Evolutionary conservation across 1,140 invertebrate genomes (phyloP).

Genomic region (Aphelenchoides fujianensis): DNA sequence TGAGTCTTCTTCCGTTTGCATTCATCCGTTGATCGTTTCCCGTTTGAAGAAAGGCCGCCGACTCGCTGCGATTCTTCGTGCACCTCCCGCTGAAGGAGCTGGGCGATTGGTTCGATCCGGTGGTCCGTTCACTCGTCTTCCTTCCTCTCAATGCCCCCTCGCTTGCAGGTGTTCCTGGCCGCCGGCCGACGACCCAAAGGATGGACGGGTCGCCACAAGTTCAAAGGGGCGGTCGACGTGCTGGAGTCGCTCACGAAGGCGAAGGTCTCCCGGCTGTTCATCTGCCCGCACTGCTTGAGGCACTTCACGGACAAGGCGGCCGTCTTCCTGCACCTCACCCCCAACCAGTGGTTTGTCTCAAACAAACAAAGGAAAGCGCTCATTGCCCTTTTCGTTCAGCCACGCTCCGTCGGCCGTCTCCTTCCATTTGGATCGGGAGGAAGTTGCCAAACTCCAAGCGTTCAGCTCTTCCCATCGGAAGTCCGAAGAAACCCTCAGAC

Average conservation of each 20-base stretch:
- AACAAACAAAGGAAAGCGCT: too few species aligned
- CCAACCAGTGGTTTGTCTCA: background rate
- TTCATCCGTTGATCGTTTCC: background rate
- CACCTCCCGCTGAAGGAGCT: background rate
- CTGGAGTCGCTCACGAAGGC: background rate
- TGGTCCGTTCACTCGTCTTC: background rate
- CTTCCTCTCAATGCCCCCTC: too few species aligned
- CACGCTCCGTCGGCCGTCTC: background rate
- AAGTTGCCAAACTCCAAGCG: too few species aligned
- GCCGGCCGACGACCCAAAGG: too few species aligned
- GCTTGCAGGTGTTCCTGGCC: too few species aligned
- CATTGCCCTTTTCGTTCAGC: conserved; percentile 1
- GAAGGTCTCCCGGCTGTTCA: background rate
- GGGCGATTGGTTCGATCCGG: background rate
- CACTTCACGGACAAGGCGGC: background rate
- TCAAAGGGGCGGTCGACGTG: background rate
- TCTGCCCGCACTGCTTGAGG: background rate
- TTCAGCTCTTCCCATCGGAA: too few species aligned
- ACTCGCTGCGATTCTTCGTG: background rate
- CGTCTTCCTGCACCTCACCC: background rate
- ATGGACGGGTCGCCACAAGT: too few species aligned
- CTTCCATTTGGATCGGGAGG: background rate
- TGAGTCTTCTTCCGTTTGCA: too few species aligned
- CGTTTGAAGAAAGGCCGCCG: background rate
- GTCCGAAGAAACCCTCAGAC: too few species aligned